Evolutionary conservation across 2,797 vertebrate genomes (phyloP).

Genomic region (Brachymystax lenok): DNA sequence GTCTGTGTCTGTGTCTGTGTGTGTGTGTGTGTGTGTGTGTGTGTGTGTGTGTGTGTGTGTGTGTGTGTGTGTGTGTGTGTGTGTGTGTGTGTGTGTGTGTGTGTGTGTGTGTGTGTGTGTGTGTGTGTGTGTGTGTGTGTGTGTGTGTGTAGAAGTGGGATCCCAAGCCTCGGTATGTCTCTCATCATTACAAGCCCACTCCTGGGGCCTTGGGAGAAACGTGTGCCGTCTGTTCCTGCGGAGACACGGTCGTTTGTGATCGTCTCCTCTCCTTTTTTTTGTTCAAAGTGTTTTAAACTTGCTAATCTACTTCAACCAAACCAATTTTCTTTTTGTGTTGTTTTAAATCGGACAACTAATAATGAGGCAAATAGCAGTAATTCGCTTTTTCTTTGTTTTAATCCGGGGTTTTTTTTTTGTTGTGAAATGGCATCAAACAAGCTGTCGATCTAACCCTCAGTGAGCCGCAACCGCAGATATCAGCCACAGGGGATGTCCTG

Average conservation of each 20-base stretch:
- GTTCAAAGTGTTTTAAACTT: too few relatives aligned
- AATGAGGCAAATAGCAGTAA: too few relatives aligned
- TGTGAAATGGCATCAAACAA: too few relatives aligned
- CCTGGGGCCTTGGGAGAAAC: constrained; percentile 36
- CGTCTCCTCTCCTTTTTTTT: too few relatives aligned
- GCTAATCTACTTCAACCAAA: too few relatives aligned
- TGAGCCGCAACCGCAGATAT: too few relatives aligned
- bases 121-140: background rate
- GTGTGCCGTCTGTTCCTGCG: constrained; percentile 40
- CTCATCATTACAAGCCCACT: constrained; percentile 22
- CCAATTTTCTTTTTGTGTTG: too few relatives aligned
- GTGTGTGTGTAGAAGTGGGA: background rate
- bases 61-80: background rate
- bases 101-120: background rate
- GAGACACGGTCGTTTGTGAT: background rate
- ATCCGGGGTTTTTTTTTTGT: too few relatives aligned
- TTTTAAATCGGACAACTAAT: background rate
- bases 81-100: background rate
- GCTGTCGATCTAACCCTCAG: too few relatives aligned
- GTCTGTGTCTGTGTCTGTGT: too few relatives aligned
- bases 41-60: background rate
- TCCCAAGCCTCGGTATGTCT: constrained; percentile 5
- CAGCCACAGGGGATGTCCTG: too few relatives aligned
- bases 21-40: background rate
- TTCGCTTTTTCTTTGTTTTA: too few relatives aligned